Conservation (phyloP, 2,113 vertebrate species). For the Myodes glareolus region DNA sequence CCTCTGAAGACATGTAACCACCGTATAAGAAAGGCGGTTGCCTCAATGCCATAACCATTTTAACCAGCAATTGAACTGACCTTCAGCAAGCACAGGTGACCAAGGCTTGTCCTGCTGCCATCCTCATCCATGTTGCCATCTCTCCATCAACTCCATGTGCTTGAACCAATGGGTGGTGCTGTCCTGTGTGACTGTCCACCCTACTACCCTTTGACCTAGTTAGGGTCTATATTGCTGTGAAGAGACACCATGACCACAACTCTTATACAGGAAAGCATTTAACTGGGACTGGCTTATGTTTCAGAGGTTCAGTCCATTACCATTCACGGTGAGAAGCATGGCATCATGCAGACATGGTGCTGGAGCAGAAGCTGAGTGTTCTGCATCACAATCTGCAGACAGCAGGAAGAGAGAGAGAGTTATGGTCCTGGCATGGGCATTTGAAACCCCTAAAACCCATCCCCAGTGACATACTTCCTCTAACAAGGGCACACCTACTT, state of each 20-base stretch:
- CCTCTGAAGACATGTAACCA: neutral
- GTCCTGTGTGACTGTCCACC: too few relatives aligned
- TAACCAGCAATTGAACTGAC: neutral
- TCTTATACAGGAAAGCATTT: neutral
- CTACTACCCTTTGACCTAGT: neutral
- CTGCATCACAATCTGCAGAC: neutral
- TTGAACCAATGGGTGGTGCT: neutral
- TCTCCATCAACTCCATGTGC: neutral
- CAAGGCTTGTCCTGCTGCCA: too few relatives aligned
- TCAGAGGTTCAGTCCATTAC: neutral
- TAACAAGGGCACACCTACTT: neutral
- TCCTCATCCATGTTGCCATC: too few relatives aligned
- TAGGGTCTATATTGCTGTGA: neutral
- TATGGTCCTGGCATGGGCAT: neutral
- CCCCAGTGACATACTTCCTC: neutral
- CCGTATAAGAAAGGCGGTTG: neutral
- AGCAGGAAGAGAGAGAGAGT: neutral
- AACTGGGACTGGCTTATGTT: neutral
- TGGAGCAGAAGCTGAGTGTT: neutral
- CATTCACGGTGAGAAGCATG: neutral
- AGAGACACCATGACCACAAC: neutral
- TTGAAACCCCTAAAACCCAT: neutral
- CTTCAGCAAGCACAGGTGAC: neutral
- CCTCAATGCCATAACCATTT: neutral
- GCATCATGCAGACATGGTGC: neutral